Base-by-base conservation (phyloP, 2,797 vertebrate genomes). In the Molossus alvarezi region DNA sequence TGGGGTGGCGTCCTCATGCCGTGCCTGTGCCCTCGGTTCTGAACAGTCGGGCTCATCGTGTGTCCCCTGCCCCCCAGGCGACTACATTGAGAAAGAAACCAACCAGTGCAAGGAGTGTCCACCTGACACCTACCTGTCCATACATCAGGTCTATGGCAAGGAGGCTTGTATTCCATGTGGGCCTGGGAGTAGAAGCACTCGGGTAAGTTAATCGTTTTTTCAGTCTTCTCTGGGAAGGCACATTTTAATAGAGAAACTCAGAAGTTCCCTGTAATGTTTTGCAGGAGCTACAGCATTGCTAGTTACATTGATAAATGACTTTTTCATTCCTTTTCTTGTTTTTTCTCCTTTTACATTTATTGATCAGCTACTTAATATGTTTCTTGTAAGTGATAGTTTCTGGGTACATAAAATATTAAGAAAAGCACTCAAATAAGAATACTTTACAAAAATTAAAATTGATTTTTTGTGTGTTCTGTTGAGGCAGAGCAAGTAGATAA, bases 51-150 rank as follows among this genome's bases (percentile, higher is more conserved):
- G 99, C 95, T 99, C 99, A 0, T 99, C 99, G 1, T 99, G 99
- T 9, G 99, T 99, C 93, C 99, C 99, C 27, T 99, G 99, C 96
- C 99, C 99, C 0, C 97, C 99, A 0, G 99, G 99, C 33, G 99
- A 99, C 98, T 99, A 99, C 98, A 99, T 99, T 1, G 98, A 99
- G 84, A 98, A 99, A 3, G 97, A 97, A 93, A 99, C 88, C 96
- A 99, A 98, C 98, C 99, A 98, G 98, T 99, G 99, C 98, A 98
- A 98, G 75, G 99, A 99, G 97, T 99, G 99, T 96, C 99, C 99
- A 0, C 96, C n/a, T 20, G 98, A 99, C 98, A 99, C 99, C 0
- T 99, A 99, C 98, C 99, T 99, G 37, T 98, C 99, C 71, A 96
- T 99, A 65, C 99, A 99, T 80, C 98, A 99, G 92, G 98, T 99